Base-by-base conservation (phyloP, 2,797 vertebrate genomes). In the Catharus ustulatus region DNA sequence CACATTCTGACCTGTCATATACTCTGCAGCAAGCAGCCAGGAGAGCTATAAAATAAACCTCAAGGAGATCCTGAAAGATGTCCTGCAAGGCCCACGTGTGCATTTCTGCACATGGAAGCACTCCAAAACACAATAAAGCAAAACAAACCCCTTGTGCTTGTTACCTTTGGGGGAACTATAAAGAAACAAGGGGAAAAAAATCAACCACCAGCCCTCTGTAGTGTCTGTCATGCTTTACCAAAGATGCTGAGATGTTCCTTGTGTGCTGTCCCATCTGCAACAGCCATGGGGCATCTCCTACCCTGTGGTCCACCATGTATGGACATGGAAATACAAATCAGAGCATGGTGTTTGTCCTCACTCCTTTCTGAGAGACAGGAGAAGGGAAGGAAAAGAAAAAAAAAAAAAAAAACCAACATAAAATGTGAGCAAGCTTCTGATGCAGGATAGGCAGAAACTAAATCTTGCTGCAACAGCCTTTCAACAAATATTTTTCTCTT, bases 401-500 rank as follows among this genome's bases (percentile, higher is more conserved):
- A 83, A 66, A 55, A 8, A 38, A n/a, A 66, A 66, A 83, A 66
- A 55, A 8, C 38, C 38, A 24, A 13, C 9, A 71, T 23, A 55
- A 54, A 77, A 90, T 6, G 2, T 42, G 78, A 79, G 49, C 40
- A 83, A 89, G 72, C 38, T 71, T 72, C 51, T 83, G 75, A 77
- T 84, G 75, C 40, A 80, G 74, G 77, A 87, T 74, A 67, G 81
- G 55, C 62, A 89, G 81, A 93, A 94, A 21, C 58, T 92, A 93
- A 91, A 93, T 94, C 92, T 95, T 80, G 54, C 87, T 75, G 46
- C 82, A 94, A 94, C 58, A 69, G 76, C 48, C 75, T 93, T 87
- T 90, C 89, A 72, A 93, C 90, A 95, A 96, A 89, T 89, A 92
- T 95, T 97, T 94, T 89, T 94, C 94, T 95, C 95, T 92, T 93